Evolutionary conservation across 2,797 vertebrate species (phyloP), one percentile per base, ranked within the genome.

Genomic region (Pantherophis vulpinus): DNA sequence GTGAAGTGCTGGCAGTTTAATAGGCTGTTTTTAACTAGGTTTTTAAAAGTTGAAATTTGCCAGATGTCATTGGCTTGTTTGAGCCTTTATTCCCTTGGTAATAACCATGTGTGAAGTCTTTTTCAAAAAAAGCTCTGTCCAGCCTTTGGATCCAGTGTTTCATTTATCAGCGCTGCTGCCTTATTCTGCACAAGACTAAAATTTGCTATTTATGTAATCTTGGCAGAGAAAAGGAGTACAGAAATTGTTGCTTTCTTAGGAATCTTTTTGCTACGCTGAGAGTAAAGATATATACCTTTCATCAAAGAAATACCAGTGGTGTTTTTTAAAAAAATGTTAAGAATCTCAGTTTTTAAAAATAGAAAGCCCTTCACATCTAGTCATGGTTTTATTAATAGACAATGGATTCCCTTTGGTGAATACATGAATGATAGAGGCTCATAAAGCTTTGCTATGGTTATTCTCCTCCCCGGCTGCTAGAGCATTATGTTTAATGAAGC

Each of bases 61-160:
- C 99, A 99, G 99, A 99, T 98, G 98, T 98, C 97, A 94, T 87
- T 94, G 94, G 96, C 98, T 98, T 98, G 98, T 98, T 98, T 98
- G 97, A 97, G 97, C 95, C 97, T 98, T 96, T 98, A 98, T 98
- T 99, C 98, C 98, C 98, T 96, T 97, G 97, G 97, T 96, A 96
- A 91, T 94, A 96, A 97, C 98, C 96, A 97, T 98, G 98, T 98
- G 98, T 98, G 98, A 98, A 98, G 98, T 97, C 98, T 97, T 97
- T 98, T 89, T 86, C 20, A 11, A n/a, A 97, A 97, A 97, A 97
- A 96, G 96, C 96, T 97, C 97, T 97, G 97, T 97, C 96, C 96
- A 95, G 97, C 97, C 95, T 97, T 97, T 95, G 91, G 97, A 97
- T 97, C 97, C 95, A 96, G 97, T 94, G 94, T 97, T 96, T 96